A percentile compares a stretch with the other conserved stretches of the same genome.
Evolutionary conservation across 1,140 invertebrate genomes (phyloP).

Genomic region (Oreohelix idahoensis): DNA sequence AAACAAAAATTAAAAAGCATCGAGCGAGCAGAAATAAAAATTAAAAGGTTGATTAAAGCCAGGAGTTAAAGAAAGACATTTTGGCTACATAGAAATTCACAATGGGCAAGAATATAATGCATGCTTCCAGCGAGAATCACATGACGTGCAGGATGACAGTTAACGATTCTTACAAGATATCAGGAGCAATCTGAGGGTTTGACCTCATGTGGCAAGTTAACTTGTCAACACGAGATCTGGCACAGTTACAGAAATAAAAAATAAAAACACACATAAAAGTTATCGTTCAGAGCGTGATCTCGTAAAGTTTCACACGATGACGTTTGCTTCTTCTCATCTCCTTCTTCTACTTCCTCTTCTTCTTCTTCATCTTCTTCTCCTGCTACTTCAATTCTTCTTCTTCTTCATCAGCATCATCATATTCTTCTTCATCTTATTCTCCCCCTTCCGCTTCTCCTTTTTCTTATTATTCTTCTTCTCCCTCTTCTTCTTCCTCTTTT

Average conservation of each 20-base stretch:
- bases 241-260: too few relatives aligned
- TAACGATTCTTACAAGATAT: neutral
- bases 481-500: conserved; percentile 25
- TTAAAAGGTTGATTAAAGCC: too few relatives aligned
- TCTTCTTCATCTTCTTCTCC: neutral
- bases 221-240: neutral
- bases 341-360: neutral
- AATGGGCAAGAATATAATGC: too few relatives aligned
- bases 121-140: too few relatives aligned
- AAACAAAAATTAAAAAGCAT: too few relatives aligned
- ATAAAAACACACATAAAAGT: too few relatives aligned
- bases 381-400: neutral
- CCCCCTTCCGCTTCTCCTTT: conserved; percentile 19
- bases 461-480: conserved; percentile 21
- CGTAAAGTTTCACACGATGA: too few relatives aligned
- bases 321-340: neutral
- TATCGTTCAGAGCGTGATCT: too few relatives aligned
- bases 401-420: neutral
- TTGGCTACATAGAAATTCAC: too few relatives aligned
- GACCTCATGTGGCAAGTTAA: neutral
- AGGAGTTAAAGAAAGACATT: too few relatives aligned
- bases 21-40: too few relatives aligned
- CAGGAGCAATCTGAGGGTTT: neutral
- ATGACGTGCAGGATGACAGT: neutral
- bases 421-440: neutral